phyloP scores from a whole-genome alignment of 2,797 vertebrate genomes.

The Halcyon badia region DNA sequence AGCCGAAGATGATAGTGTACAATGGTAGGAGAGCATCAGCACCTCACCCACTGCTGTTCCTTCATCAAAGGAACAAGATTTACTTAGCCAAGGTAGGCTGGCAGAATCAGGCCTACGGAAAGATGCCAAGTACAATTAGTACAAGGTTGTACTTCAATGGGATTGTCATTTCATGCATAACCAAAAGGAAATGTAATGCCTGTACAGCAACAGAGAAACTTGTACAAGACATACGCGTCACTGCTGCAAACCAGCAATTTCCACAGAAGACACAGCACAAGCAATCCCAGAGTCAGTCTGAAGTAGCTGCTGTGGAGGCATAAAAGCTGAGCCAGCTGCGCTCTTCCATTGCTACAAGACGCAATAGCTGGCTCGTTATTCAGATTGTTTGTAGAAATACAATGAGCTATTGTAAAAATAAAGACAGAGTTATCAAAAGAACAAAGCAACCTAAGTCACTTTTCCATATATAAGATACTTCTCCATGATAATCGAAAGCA shows the following conservation, averaged over 20 bases:
- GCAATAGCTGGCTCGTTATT: conserved; percentile 35
- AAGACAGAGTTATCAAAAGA: background rate
- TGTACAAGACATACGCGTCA: background rate
- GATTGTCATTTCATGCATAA: background rate
- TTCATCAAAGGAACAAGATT: background rate
- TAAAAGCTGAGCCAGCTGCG: conserved; percentile 55
- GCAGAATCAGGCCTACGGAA: background rate
- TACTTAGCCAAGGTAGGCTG: background rate
- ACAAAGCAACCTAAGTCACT: background rate
- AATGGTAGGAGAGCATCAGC: background rate
- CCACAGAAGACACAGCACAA: background rate
- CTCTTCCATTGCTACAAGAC: background rate
- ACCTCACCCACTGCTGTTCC: background rate
- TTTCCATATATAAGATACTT: background rate
- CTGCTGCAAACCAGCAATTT: conserved; percentile 20
- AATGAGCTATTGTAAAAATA: background rate
- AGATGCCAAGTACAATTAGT: background rate
- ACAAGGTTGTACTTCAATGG: background rate
- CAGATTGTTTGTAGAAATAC: conserved; percentile 5
- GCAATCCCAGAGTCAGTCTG: background rate
- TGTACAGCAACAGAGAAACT: background rate
- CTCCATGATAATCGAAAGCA: background rate
- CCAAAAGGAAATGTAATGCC: background rate
- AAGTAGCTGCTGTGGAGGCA: conserved; percentile 3
- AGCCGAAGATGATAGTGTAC: background rate